Evolutionary conservation across 2,113 vertebrate genomes (phyloP).

Genomic region (Alosa alosa): DNA sequence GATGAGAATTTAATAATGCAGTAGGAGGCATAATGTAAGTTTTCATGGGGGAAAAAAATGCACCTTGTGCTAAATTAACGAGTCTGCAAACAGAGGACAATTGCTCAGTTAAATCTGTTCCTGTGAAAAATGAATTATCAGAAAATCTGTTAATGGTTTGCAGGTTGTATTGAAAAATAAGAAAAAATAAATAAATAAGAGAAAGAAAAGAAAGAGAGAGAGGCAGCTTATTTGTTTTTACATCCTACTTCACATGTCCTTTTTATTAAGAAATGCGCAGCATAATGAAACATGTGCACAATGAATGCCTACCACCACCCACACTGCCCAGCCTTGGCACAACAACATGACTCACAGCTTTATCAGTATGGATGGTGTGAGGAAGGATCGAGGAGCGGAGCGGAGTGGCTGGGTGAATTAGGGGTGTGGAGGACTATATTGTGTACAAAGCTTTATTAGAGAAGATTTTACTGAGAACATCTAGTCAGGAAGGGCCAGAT

Average conservation of each 20-base stretch:
- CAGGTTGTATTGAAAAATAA: background rate
- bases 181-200: background rate
- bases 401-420: background rate
- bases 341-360: background rate
- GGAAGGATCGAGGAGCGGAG: background rate
- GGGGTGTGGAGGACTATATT: too few relatives aligned
- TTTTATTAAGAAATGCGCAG: constrained; percentile 1
- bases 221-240: background rate
- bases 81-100: constrained; percentile 2
- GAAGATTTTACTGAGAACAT: too few relatives aligned
- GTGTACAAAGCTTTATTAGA: background rate
- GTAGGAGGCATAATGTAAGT: background rate
- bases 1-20: background rate
- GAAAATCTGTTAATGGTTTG: constrained; percentile 5
- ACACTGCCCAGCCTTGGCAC: background rate
- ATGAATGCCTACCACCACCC: background rate
- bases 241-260: background rate
- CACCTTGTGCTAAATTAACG: background rate
- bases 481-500: too few relatives aligned
- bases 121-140: background rate
- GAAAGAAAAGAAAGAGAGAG: background rate
- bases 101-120: background rate
- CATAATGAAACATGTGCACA: background rate
- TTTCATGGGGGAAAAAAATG: background rate
- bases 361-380: background rate